These are phyloP conservation scores for Nephrotoma flavescens DNA, from an alignment of 2,888 invertebrate genomes.

Conservation along the genomic window DNA sequence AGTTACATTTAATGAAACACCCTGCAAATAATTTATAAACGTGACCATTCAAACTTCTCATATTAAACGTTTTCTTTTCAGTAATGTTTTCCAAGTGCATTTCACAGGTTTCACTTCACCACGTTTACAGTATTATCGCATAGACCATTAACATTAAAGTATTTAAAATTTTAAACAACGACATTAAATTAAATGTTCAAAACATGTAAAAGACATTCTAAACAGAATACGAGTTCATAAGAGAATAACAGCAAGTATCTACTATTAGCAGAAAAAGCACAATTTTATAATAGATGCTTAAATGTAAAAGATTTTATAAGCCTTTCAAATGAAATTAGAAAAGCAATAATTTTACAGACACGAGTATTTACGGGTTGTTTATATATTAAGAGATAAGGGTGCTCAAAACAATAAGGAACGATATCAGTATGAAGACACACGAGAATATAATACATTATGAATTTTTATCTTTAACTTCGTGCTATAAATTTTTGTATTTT, in stretches of 20 bases:
- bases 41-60: too few relatives aligned
- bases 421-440: not conserved
- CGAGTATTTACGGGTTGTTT: not conserved
- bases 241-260: not conserved
- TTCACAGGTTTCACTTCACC: too few relatives aligned
- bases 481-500: not conserved
- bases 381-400: not conserved
- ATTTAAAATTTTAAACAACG: too few relatives aligned
- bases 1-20: too few relatives aligned
- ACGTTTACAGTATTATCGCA: too few relatives aligned
- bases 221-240: not conserved
- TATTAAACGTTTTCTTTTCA: too few relatives aligned
- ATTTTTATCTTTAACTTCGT: not conserved
- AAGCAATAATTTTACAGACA: not conserved
- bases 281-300: not conserved
- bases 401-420: not conserved
- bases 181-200: not conserved
- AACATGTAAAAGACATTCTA: not conserved
- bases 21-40: too few relatives aligned
- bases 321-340: not conserved
- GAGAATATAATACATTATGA: not conserved
- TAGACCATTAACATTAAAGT: too few relatives aligned
- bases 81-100: too few relatives aligned
- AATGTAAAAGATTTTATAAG: not conserved
- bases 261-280: not conserved